phyloP scores from a whole-genome alignment of 2,113 vertebrate species.

The Burhinus bistriatus region DNA sequence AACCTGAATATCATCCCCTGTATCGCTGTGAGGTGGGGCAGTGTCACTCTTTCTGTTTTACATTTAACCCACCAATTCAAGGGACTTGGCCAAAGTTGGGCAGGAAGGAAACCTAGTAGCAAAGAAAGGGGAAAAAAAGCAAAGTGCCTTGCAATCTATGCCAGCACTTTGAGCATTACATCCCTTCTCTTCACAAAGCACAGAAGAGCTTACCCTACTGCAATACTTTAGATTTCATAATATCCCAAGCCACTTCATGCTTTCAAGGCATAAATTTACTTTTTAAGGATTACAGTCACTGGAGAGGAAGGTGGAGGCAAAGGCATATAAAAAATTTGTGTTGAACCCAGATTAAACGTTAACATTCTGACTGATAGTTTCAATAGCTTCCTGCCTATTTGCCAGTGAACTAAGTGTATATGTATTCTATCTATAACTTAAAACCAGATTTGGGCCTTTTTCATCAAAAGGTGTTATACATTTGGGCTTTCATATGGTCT shows the following conservation, averaged over 20 bases:
- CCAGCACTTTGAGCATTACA: not conserved
- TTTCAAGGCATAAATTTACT: not conserved
- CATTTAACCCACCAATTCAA: not conserved
- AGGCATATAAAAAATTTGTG: not conserved
- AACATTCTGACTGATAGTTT: not conserved
- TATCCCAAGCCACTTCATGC: not conserved
- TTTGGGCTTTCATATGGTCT: rapidly evolving
- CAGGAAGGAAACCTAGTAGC: not conserved
- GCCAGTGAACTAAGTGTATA: not conserved
- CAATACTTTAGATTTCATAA: not conserved
- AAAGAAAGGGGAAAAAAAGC: not conserved
- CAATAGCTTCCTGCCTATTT: not conserved
- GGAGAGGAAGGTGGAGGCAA: not conserved
- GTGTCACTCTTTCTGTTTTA: not conserved
- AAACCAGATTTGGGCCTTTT: not conserved
- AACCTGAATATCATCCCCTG: not conserved
- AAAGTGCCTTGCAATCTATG: not conserved
- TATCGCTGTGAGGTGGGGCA: not conserved
- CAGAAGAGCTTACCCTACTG: not conserved
- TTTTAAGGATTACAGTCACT: not conserved
- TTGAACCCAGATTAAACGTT: not conserved
- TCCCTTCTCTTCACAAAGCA: not conserved
- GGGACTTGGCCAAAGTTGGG: not conserved
- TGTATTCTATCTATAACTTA: not conserved
- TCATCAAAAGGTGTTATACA: not conserved